Evolutionary conservation across 2,888 invertebrate genomes (phyloP).

Genomic region (Machimus atricapillus): DNA sequence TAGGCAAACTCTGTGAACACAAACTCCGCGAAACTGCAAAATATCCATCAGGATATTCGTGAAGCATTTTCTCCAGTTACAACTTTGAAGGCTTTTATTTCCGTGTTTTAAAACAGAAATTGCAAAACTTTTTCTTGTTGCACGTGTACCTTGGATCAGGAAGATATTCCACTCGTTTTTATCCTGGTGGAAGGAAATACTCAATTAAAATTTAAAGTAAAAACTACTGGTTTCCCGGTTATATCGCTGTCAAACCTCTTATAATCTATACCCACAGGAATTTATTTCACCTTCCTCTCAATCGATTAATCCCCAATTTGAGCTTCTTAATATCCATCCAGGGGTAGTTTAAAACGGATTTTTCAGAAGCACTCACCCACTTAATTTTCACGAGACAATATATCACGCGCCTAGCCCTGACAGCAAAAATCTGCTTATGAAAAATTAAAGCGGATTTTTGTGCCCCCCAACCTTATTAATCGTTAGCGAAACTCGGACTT

Average conservation of each 20-base stretch:
- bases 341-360: not conserved
- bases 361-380: not conserved
- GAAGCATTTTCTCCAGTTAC: not conserved
- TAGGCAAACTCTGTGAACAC: not conserved
- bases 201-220: not conserved
- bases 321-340: not conserved
- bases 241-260: not conserved
- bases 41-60: not conserved
- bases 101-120: not conserved
- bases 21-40: not conserved
- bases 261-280: not conserved
- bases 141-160: not conserved
- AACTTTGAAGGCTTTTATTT: not conserved
- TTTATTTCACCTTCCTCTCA: not conserved
- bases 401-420: not conserved
- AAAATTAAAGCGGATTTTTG: constrained; percentile 1
- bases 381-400: not conserved
- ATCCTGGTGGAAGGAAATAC: not conserved
- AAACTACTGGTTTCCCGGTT: not conserved
- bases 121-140: not conserved
- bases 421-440: constrained; percentile 12
- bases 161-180: not conserved
- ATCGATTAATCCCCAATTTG: not conserved
- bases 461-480: not conserved
- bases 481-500: not conserved